Evolutionary conservation across 2,888 invertebrate genomes (phyloP), one percentile per base, ranked within the genome.

Genomic region (Plusia festucae): DNA sequence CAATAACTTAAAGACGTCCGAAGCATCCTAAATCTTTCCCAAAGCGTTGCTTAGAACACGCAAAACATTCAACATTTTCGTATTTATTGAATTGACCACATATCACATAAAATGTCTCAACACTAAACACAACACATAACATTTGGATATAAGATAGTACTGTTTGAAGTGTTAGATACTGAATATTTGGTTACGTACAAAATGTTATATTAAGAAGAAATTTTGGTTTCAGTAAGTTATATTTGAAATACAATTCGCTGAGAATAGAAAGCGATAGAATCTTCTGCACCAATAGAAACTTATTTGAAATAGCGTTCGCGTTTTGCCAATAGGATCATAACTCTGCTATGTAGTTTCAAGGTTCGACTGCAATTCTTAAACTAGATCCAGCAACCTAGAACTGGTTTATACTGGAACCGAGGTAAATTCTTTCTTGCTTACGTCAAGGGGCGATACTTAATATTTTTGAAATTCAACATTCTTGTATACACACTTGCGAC

Each of bases 361-460:
- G 59, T 57, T 62, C 13, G 1, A 20, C n/a, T 9, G 18, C 2
- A 7, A 51, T 46, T 73, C 73, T 62, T 77, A 78, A 77, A 62
- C 73, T 66, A 72, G 11, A 27, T 13, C 60, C 15, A 8, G 30
- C n/a, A 32, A 73, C 59, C 73, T 77, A 73, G 73, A 60, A 60
- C 57, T 60, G 56, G 32, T 61, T 61, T 22, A 20, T 53, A 63
- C 53, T 49, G 18, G 11, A 16, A 44, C 16, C 8, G 18, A 20
- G 8, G 11, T 8, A 49, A 49, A 49, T 20, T 49, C 18, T 49
- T 49, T 49, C 46, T 3, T 9, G 1, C 20, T 18, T 18, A 18
- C 46, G 46, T 34, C 11, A 11, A 13, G 1, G 1, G 34, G 34
- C 13, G 5, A 2, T 24, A 24, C 2, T 24, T 24, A 40, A 40